Base-by-base conservation (phyloP, 2,797 vertebrate genomes). In the Manis pentadactyla region DNA sequence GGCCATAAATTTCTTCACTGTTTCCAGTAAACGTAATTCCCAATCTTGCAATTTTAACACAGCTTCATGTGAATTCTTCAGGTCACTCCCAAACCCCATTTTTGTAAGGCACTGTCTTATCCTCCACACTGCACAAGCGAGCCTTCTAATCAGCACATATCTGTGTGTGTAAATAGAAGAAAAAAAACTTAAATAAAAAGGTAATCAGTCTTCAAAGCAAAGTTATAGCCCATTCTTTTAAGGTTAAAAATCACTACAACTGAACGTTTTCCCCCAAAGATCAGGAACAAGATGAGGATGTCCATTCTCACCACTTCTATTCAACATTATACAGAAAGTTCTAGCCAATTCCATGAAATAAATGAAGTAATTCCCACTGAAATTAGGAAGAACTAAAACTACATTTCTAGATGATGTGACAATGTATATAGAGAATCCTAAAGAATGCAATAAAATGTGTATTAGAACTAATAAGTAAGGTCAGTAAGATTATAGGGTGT, bases 31-130 rank as follows among this genome's bases (percentile, higher is more conserved):
- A 93, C 99, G 99, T 95, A 99, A 98, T 96, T 99, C 99, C 99
- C 99, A 99, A 98, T 99, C 99, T 99, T 99, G 99, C 93, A 99
- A 98, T 98, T 99, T 99, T 98, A 99, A 97, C 95, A 99, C 99
- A 96, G 99, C 99, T 98, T 99, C 99, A 53, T 99, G 99, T 95
- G 99, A 99, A 98, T 99, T 99, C 96, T 99, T 99, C 97, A 99
- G 98, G 96, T 99, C 99, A 98, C 98, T 99, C 98, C 99, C 99
- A 97, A 99, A 99, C 95, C 99, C 99, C 99, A 99, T 99, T 96
- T 99, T 99, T 98, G 97, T 98, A 99, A 98, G 98, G 98, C 98
- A 98, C 98, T 98, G 93, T 96, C 97, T 98, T 93, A 63, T 97
- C 97, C 96, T 96, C 87, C 97, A 98, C 97, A 93, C 97, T 93